Conservation (phyloP, 1,140 invertebrate genomes). For the Scaptomyza montana region DNA sequence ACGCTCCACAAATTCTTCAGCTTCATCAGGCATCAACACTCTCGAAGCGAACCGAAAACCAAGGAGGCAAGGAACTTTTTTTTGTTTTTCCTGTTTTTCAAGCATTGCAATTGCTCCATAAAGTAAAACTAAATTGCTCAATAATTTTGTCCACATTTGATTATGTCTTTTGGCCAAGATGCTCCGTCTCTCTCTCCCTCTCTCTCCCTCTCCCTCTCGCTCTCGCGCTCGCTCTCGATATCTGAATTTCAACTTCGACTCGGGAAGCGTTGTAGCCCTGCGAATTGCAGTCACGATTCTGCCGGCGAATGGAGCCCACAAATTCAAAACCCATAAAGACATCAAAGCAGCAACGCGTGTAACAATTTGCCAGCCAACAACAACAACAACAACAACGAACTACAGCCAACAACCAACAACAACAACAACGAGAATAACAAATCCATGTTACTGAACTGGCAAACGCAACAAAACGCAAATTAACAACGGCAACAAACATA, state of each 20-base stretch:
- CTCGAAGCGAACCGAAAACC: background rate
- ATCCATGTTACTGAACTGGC: constrained; percentile 39
- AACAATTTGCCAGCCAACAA: constrained; percentile 78
- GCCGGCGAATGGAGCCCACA: constrained; percentile 68
- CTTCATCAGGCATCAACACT: constrained; percentile 52
- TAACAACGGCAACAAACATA: constrained; percentile 62
- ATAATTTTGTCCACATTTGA: constrained; percentile 83
- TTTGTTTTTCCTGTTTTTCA: background rate
- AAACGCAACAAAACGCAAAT: constrained; percentile 81
- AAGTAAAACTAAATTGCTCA: constrained; percentile 83
- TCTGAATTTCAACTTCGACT: constrained; percentile 22
- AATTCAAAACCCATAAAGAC: constrained; percentile 82
- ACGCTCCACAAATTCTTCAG: constrained; percentile 42
- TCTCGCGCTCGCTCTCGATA: background rate
- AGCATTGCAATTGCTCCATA: constrained; percentile 77
- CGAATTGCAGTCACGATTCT: constrained; percentile 78
- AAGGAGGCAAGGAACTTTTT: background rate
- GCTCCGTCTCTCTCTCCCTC: background rate
- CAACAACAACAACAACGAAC: constrained; percentile 30
- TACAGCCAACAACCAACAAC: constrained; percentile 43
- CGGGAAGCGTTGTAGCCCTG: constrained; percentile 21
- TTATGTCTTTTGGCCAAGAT: constrained; percentile 70
- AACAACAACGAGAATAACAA: constrained; percentile 23
- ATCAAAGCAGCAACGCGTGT: constrained; percentile 82
- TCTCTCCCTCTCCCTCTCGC: background rate